Conservation (phyloP, 2,888 invertebrate genomes). For the Tetheella fluctuosa region DNA sequence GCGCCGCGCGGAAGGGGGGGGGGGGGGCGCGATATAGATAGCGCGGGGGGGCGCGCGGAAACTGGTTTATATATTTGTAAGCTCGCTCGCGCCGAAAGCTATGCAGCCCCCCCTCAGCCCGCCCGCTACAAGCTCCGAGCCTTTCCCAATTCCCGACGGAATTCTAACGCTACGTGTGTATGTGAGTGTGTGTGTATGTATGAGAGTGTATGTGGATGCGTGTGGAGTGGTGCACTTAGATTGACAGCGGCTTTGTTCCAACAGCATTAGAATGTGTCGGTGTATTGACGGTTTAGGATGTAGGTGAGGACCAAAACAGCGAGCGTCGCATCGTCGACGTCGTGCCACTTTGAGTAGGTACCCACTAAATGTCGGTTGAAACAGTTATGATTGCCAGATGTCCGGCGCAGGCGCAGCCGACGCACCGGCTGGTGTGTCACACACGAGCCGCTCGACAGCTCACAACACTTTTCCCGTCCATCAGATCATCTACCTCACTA, state of each 20-base stretch:
- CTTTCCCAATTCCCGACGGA: constrained; percentile 10
- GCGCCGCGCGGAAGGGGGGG: not conserved
- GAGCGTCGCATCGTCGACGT: too few species aligned
- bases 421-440: not conserved
- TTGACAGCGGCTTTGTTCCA: not conserved
- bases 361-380: too few species aligned
- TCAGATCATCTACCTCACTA: too few species aligned
- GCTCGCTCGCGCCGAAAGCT: constrained; percentile 64
- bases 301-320: too few species aligned
- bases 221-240: not conserved
- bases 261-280: not conserved
- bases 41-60: constrained; percentile 36
- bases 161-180: not conserved
- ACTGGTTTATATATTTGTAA: constrained; percentile 76
- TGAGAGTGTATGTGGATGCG: too few species aligned
- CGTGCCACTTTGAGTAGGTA: too few species aligned
- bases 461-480: not conserved
- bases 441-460: not conserved
- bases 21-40: constrained; percentile 14
- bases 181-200: too few species aligned
- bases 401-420: not conserved
- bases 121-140: constrained; percentile 23
- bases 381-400: not conserved
- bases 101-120: constrained; percentile 29
- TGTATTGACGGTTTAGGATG: too few species aligned